Evolutionary conservation across 2,113 vertebrate species (phyloP).

Genomic region (Riparia riparia): DNA sequence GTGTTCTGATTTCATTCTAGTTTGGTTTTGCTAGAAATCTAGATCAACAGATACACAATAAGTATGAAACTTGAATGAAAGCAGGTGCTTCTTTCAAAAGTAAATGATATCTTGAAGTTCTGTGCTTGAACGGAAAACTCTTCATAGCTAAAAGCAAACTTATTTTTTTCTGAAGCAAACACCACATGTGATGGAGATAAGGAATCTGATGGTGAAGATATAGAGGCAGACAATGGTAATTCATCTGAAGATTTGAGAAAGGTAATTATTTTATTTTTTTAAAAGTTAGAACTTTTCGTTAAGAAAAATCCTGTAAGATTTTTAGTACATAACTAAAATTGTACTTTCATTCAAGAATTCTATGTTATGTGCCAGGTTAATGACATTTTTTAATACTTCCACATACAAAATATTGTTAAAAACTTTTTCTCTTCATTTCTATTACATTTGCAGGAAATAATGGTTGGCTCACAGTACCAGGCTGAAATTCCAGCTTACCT

Average conservation of each 20-base stretch:
- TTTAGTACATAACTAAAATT: background rate
- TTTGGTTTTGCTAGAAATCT: background rate
- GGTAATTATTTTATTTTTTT: constrained; percentile 66
- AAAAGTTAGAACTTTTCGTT: background rate
- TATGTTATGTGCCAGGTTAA: background rate
- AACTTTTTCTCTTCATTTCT: background rate
- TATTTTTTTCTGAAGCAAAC: constrained; percentile 83
- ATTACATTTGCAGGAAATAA: constrained; percentile 88
- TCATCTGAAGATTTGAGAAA: constrained; percentile 93
- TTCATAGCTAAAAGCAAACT: background rate
- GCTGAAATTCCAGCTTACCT: constrained; percentile 91
- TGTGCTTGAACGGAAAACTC: background rate
- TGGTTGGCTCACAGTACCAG: constrained; percentile 95
- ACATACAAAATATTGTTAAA: background rate
- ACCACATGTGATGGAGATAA: constrained; percentile 93
- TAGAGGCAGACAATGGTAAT: constrained; percentile 87
- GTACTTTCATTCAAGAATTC: background rate
- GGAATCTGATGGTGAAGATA: constrained; percentile 89
- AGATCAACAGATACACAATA: background rate
- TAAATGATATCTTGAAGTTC: background rate
- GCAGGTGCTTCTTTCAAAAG: background rate
- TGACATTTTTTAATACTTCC: background rate
- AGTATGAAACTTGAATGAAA: background rate
- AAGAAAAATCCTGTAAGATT: background rate
- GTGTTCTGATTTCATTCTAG: background rate